Conservation (phyloP, 2,113 vertebrate genomes). For the Rynchops niger region DNA sequence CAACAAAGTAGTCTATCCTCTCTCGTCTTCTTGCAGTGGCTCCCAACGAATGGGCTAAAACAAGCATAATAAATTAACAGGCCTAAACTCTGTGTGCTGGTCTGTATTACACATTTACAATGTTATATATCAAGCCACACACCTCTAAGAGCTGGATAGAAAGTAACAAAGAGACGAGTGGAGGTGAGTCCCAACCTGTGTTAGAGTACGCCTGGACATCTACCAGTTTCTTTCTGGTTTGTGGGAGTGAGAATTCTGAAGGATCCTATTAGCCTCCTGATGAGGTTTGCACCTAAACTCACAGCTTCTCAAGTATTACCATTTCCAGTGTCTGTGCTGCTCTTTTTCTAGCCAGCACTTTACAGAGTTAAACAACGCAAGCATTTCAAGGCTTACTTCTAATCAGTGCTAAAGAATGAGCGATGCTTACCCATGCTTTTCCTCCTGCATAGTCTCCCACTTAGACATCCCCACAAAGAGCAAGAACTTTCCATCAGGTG, state of each 20-base stretch:
- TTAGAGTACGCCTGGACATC: background rate
- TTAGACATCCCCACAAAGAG: background rate
- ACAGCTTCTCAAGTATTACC: background rate
- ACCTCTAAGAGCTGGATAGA: background rate
- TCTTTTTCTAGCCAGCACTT: background rate
- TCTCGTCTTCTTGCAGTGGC: background rate
- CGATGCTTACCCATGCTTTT: background rate
- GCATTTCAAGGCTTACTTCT: background rate
- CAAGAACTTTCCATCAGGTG: background rate
- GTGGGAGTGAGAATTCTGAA: background rate
- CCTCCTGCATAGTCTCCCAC: background rate
- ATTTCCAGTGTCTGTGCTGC: background rate
- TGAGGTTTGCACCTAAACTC: background rate
- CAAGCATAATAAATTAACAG: background rate
- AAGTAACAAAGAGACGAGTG: background rate
- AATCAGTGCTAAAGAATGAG: background rate
- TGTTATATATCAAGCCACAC: background rate
- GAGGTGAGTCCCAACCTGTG: background rate
- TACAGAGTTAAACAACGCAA: background rate
- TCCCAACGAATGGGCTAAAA: background rate
- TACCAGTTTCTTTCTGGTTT: background rate
- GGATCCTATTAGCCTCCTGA: background rate
- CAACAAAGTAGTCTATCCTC: background rate
- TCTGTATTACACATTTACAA: background rate
- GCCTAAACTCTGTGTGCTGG: background rate